phyloP scores from a whole-genome alignment of 2,113 vertebrate genomes.

The Condylura cristata region DNA sequence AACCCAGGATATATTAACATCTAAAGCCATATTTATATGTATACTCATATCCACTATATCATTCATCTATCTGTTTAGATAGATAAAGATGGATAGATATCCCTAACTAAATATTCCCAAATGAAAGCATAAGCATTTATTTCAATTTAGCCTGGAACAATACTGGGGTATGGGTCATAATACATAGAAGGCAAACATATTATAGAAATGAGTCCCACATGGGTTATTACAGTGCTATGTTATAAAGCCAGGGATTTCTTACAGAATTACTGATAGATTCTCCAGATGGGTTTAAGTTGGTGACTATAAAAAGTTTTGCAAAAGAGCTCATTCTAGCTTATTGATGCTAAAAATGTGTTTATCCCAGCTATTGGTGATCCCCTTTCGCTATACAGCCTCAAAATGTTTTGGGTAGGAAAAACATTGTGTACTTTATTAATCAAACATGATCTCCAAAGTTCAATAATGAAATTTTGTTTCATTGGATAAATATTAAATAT shows the following conservation, averaged over 20 bases:
- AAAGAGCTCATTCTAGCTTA: neutral
- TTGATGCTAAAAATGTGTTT: neutral
- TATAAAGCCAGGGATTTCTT: neutral
- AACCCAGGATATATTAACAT: neutral
- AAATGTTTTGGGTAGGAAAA: neutral
- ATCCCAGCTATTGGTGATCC: neutral
- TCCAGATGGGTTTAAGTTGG: constrained; percentile 49
- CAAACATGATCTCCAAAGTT: neutral
- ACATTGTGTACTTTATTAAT: neutral
- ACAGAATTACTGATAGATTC: neutral
- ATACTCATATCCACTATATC: neutral
- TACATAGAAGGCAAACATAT: neutral
- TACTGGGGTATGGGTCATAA: neutral
- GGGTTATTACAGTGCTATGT: neutral
- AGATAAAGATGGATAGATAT: neutral
- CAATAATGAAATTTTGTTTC: neutral
- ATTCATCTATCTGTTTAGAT: neutral
- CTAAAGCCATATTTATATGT: neutral
- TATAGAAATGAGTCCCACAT: constrained; percentile 20
- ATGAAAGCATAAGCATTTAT: neutral
- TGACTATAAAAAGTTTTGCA: neutral
- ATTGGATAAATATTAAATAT: neutral
- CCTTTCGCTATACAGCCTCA: neutral
- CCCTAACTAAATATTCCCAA: neutral
- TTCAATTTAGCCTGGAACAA: neutral